These are phyloP conservation scores for Loripinus fragilis DNA, from an alignment of 2,888 invertebrate species.

Conservation along the genomic window DNA sequence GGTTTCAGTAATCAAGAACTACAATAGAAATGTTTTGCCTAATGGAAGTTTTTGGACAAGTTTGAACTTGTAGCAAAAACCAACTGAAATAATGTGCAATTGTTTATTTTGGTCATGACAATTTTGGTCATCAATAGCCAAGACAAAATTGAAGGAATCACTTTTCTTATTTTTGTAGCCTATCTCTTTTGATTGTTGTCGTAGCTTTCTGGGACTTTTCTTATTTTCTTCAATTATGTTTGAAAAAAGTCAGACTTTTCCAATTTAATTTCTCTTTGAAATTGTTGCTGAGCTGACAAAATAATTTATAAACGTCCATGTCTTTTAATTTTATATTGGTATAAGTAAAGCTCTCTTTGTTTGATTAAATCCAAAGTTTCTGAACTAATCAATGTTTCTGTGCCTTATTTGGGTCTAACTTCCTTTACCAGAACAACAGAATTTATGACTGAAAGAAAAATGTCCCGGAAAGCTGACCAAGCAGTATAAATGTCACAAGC, in stretches of 20 bases:
- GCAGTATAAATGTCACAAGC: too few species aligned
- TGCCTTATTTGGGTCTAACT: slow-evolving; percentile 1
- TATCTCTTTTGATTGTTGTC: slow-evolving; percentile 15
- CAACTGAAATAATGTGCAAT: slow-evolving; percentile 14
- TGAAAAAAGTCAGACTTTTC: slow-evolving; percentile 17
- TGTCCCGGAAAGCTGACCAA: too few species aligned
- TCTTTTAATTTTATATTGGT: slow-evolving; percentile 9
- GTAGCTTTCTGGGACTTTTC: slow-evolving; percentile 1
- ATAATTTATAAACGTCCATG: slow-evolving; percentile 3
- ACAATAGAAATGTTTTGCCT: slow-evolving; percentile 3
- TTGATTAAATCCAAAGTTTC: slow-evolving; percentile 6
- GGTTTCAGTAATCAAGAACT: neutral
- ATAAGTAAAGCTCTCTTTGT: neutral
- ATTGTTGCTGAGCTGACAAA: slow-evolving; percentile 1
- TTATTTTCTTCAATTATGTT: slow-evolving; percentile 25
- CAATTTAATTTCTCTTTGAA: slow-evolving; percentile 12
- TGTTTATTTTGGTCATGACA: slow-evolving; percentile 14
- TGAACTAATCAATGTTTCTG: slow-evolving; percentile 16
- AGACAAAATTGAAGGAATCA: slow-evolving; percentile 2
- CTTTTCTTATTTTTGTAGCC: slow-evolving; percentile 11
- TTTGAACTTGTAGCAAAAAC: slow-evolving; percentile 15
- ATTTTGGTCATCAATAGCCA: neutral
- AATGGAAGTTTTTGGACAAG: slow-evolving; percentile 21
- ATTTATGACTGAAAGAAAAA: too few species aligned
- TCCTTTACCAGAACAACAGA: too few species aligned